A percentile compares a stretch with the other conserved stretches of the same genome.
phyloP scores from a whole-genome alignment of 2,113 vertebrate genomes.

The Morone saxatilis region DNA sequence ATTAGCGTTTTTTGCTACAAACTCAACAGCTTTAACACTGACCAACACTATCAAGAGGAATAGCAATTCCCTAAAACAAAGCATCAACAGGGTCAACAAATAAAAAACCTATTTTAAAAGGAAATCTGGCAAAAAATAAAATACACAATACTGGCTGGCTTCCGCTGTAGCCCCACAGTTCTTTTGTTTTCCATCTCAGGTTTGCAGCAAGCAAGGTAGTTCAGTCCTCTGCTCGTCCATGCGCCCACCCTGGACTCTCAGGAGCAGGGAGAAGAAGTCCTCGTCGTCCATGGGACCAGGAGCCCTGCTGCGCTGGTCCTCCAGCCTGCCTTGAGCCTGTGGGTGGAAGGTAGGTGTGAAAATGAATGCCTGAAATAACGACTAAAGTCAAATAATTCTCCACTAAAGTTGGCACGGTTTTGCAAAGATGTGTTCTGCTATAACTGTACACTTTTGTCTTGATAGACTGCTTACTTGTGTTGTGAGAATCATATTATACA shows the following conservation, averaged over 20 bases:
- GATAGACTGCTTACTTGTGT: slow-evolving; percentile 83
- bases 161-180: not conserved
- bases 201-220: slow-evolving; percentile 76
- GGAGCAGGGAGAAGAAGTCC: slow-evolving; percentile 91
- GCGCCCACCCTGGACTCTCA: slow-evolving; percentile 89
- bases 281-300: slow-evolving; percentile 91
- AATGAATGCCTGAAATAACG: not conserved
- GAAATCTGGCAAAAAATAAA: slow-evolving; percentile 12
- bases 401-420: not conserved
- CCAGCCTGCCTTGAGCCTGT: slow-evolving; percentile 88
- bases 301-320: slow-evolving; percentile 90
- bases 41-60: slow-evolving; percentile 3
- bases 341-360: not conserved
- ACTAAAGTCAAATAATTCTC: not conserved
- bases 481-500: slow-evolving; percentile 90
- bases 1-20: slow-evolving; percentile 39
- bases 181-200: slow-evolving; percentile 66
- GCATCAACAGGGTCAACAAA: slow-evolving; percentile 7
- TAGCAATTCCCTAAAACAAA: not conserved
- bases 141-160: slow-evolving; percentile 21
- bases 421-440: not conserved
- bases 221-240: slow-evolving; percentile 90
- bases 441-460: not conserved
- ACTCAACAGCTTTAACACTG: slow-evolving; percentile 42
- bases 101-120: slow-evolving; percentile 18